Conservation (phyloP, 2,113 vertebrate species). For the Siniperca chuatsi region DNA sequence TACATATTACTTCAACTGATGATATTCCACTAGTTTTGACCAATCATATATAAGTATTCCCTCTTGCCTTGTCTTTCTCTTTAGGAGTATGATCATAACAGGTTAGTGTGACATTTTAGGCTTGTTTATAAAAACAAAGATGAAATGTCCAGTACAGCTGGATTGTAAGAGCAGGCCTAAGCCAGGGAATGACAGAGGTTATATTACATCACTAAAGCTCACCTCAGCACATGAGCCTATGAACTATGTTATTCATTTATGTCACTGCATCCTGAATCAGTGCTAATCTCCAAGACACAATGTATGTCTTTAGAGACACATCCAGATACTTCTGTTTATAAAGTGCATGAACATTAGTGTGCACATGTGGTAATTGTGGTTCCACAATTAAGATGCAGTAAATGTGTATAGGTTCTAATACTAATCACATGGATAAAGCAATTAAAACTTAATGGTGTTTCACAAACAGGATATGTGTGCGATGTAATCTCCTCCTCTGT, state of each 20-base stretch:
- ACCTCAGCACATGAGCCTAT: conserved; percentile 16
- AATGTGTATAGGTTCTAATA: neutral
- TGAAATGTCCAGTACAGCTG: conserved; percentile 27
- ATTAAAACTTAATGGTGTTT: conserved; percentile 31
- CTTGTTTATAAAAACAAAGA: conserved; percentile 22
- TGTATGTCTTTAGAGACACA: conserved; percentile 5
- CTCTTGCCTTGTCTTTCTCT: neutral
- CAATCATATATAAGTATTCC: neutral
- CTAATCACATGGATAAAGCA: neutral
- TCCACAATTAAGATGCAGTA: conserved; percentile 3
- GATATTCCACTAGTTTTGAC: neutral
- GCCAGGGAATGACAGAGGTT: conserved; percentile 28
- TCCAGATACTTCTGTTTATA: neutral
- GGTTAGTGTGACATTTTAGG: neutral
- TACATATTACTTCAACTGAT: neutral
- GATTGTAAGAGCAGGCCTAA: conserved; percentile 29
- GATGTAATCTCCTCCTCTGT: conserved; percentile 56
- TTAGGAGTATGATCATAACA: neutral
- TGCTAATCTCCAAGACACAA: conserved; percentile 15
- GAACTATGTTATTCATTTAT: conserved; percentile 36
- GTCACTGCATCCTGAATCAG: conserved; percentile 18
- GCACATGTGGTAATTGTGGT: conserved; percentile 5
- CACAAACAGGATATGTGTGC: conserved; percentile 37
- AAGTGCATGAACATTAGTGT: neutral
- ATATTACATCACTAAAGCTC: conserved; percentile 53